phyloP scores from a whole-genome alignment of 2,113 vertebrate species.

The Dissostichus mawsoni region DNA sequence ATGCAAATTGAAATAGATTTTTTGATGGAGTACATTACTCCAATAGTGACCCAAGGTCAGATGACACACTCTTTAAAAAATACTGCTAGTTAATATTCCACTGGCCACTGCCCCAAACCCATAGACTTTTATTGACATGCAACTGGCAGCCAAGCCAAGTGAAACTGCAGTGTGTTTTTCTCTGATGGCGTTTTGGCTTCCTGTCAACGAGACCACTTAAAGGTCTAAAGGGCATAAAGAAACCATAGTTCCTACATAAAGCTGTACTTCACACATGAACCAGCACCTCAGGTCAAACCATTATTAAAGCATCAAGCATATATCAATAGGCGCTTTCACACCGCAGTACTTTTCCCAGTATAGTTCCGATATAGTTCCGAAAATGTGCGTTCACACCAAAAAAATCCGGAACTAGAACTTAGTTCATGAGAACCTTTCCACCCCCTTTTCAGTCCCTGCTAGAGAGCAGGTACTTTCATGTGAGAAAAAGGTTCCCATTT shows the following conservation, averaged over 20 bases:
- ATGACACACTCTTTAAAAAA: slow-evolving; percentile 18
- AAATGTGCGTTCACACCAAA: too few species aligned
- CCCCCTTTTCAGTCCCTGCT: too few species aligned
- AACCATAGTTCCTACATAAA: not conserved
- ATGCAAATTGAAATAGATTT: slow-evolving; percentile 32
- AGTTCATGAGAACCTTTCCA: too few species aligned
- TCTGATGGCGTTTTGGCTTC: slow-evolving; percentile 22
- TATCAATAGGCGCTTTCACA: not conserved
- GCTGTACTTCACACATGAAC: not conserved
- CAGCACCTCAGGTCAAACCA: slow-evolving; percentile 2
- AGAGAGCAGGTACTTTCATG: too few species aligned
- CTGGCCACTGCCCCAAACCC: not conserved
- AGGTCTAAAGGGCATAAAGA: slow-evolving; percentile 2
- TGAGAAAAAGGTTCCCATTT: too few species aligned
- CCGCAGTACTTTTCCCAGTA: too few species aligned
- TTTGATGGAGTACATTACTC: slow-evolving; percentile 1
- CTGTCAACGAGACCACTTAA: slow-evolving; percentile 18
- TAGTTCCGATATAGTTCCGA: too few species aligned
- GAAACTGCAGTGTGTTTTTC: slow-evolving; percentile 26
- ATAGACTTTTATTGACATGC: slow-evolving; percentile 25
- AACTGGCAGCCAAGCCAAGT: not conserved
- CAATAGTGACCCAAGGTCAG: slow-evolving; percentile 27
- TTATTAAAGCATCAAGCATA: not conserved
- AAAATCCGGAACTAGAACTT: too few species aligned
- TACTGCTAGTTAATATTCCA: slow-evolving; percentile 18